These are phyloP conservation scores for Halcyon chelicuti DNA, from an alignment of 2,797 vertebrate genomes.

Conservation along the genomic window DNA sequence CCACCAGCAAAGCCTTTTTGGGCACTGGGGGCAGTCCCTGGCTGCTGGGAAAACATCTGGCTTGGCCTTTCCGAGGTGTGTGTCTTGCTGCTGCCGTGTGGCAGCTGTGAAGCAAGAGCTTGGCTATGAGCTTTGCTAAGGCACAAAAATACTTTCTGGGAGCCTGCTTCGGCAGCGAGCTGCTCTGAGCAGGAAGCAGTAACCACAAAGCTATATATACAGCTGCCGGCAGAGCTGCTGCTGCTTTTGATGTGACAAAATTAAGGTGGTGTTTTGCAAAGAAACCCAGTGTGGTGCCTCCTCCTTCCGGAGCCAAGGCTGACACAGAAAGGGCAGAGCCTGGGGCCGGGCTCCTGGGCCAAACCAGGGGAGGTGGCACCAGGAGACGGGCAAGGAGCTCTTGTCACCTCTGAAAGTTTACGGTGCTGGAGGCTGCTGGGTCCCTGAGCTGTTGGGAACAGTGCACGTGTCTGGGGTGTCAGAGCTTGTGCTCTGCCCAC, in stretches of 20 bases:
- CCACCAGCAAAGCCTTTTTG: neutral
- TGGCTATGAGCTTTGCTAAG: neutral
- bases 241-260: constrained; percentile 39
- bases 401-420: accelerated
- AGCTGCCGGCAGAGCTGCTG: constrained; percentile 20
- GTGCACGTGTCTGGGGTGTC: neutral
- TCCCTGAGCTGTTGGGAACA: neutral
- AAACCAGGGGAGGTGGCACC: accelerated
- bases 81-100: neutral
- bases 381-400: neutral
- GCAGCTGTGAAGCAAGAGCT: constrained; percentile 6
- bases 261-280: constrained; percentile 18
- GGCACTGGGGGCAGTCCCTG: neutral
- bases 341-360: neutral
- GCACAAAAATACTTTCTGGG: neutral
- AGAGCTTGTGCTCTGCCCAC: neutral
- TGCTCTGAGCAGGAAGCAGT: constrained; percentile 44
- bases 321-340: neutral
- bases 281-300: neutral
- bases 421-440: accelerated
- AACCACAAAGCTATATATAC: constrained; percentile 50
- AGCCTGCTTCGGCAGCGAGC: neutral
- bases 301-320: neutral
- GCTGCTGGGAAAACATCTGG: neutral
- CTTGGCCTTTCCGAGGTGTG: accelerated